Base-by-base conservation (phyloP, 1,140 invertebrate species). In the Hypothenemus hampei region DNA sequence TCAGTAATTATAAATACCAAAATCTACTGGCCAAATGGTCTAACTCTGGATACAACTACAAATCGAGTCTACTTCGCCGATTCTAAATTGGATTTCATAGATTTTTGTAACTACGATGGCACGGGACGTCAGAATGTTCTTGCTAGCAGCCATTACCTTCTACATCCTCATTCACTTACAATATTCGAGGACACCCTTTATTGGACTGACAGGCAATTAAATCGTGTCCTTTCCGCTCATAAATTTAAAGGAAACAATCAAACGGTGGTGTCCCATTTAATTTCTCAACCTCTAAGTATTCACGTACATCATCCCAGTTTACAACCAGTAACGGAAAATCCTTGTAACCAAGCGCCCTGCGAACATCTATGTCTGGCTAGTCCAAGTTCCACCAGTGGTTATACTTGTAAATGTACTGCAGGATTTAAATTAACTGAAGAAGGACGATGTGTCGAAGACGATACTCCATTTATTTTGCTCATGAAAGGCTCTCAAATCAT, bases 71-170 rank as follows among this genome's bases (percentile, higher is more conserved):
- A 99, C 69, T 99, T 99, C 72, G 94, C 94, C 5, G 97, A 99
- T 73, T 95, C 91, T 0, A 96, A 98, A 68, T 71, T 99, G 10
- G 96, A 99, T 68, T 98, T 95, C 60, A 99, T 99, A 39, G 96
- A 98, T 69, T 98, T 95, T 67, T 97, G 94, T 66, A 87, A 96
- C 63, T 99, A 99, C 72, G 91, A 98, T 66, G 97, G 97, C 13
- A 84, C 81, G 0, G 88, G 89, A 4, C 75, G 94, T 21, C 85
- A 90, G 51, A 91, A 96, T 75, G 89, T 93, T 0, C 69, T 95
- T 19, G 84, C 89, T 5, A 84, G 85, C 13, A 91, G 87, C 52
- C 89, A 96, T 69, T 97, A 97, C 65, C 73, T 97, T 0, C 72
- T 96, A 0, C 96, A 98, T 77, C 95, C 96, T 0, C 95, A 98